phyloP scores from a whole-genome alignment of 2,113 vertebrate species.

The Pampusana beccarii region DNA sequence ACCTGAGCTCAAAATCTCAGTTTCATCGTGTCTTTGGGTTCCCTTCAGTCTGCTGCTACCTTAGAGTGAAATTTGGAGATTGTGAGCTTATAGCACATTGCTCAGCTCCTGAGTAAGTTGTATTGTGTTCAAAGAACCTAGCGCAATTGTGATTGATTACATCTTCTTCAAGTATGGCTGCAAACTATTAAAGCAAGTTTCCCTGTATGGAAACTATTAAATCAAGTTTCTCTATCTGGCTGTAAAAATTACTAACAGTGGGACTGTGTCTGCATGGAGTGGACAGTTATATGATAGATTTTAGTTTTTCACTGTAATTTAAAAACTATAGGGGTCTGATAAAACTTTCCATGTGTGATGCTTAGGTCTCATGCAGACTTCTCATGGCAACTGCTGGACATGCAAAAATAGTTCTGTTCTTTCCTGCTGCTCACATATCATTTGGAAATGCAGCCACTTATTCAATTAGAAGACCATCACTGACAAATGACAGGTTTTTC shows the following conservation, averaged over 20 bases:
- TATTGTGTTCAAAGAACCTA: not conserved
- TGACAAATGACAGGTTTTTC: not conserved
- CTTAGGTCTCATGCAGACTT: not conserved
- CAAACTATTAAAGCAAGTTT: not conserved
- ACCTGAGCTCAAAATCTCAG: not conserved
- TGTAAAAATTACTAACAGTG: not conserved
- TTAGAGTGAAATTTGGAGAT: not conserved
- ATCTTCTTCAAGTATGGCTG: not conserved
- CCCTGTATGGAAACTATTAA: not conserved
- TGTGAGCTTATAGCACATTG: not conserved
- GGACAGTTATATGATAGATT: not conserved
- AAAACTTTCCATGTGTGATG: not conserved
- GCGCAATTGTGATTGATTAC: not conserved
- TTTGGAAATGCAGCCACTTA: not conserved
- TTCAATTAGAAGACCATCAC: conserved; percentile 17
- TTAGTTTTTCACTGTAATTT: not conserved
- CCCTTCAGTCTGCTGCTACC: not conserved
- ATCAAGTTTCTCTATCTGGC: not conserved
- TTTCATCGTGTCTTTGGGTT: not conserved
- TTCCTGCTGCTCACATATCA: not conserved
- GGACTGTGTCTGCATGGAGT: not conserved
- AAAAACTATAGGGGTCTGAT: not conserved
- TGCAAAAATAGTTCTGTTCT: not conserved
- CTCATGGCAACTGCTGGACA: not conserved
- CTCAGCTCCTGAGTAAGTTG: not conserved